phyloP scores from a whole-genome alignment of 2,113 vertebrate species.

The Isurus oxyrinchus region DNA sequence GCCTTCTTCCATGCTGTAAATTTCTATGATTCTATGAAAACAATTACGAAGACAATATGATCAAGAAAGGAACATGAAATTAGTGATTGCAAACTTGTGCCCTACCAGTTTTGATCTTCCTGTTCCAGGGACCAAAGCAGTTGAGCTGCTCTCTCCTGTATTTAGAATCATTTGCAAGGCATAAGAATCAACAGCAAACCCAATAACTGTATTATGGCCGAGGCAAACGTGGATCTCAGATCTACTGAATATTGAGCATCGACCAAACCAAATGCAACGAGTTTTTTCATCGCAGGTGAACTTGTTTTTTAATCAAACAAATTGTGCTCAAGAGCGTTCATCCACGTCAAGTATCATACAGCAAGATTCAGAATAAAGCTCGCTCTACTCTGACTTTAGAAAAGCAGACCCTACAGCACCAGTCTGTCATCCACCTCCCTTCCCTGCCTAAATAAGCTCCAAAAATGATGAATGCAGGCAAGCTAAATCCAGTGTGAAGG shows the following conservation, averaged over 20 bases:
- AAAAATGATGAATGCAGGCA: background rate
- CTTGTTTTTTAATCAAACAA: background rate
- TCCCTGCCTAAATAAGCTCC: no score
- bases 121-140: background rate
- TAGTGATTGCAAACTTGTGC: background rate
- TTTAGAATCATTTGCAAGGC: background rate
- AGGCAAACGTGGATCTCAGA: background rate
- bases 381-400: background rate
- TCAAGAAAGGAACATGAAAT: background rate
- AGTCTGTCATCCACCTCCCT: background rate
- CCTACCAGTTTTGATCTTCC: background rate
- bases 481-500: background rate
- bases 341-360: no score
- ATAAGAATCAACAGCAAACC: background rate
- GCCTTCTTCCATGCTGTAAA: no score
- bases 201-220: background rate
- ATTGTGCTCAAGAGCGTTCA: background rate
- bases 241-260: background rate
- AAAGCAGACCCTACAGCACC: background rate
- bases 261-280: background rate
- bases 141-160: background rate
- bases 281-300: background rate
- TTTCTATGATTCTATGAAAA: background rate
- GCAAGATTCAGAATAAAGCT: background rate
- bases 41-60: background rate